phyloP scores from a whole-genome alignment of 1,140 invertebrate species.

The Nylanderia fulva region DNA sequence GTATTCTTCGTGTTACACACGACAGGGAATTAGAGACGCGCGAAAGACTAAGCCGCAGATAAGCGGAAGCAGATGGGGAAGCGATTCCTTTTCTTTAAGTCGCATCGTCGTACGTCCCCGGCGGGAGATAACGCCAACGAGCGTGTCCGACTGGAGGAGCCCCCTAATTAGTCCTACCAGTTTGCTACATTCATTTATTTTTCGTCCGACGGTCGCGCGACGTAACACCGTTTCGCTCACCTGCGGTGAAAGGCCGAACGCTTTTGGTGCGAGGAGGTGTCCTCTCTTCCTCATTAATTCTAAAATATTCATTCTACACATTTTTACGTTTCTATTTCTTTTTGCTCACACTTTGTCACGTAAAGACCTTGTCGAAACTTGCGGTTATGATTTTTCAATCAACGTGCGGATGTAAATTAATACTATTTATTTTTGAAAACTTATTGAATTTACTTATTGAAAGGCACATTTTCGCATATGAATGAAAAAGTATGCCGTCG shows the following conservation, averaged over 20 bases:
- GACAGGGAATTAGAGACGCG: conserved; percentile 15
- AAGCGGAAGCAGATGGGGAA: conserved; percentile 57
- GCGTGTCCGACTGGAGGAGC: conserved; percentile 30
- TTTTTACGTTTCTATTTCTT: neutral
- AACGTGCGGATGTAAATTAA: too few relatives aligned
- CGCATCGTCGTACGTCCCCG: conserved; percentile 34
- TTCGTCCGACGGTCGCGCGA: neutral
- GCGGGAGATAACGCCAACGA: conserved; percentile 49
- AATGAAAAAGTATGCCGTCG: neutral
- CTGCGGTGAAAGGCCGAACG: conserved; percentile 10
- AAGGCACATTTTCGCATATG: neutral
- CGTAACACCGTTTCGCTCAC: conserved; percentile 17
- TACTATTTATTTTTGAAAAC: neutral
- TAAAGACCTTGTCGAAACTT: neutral
- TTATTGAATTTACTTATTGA: too few relatives aligned
- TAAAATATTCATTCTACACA: neutral
- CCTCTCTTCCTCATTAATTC: neutral
- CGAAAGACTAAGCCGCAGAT: conserved; percentile 58
- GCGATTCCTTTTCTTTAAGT: conserved; percentile 35
- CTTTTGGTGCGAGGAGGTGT: neutral
- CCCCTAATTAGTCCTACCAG: conserved; percentile 30
- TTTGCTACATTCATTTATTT: conserved; percentile 19
- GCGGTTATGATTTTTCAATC: neutral
- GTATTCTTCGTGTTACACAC: conserved; percentile 53
- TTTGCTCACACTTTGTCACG: neutral